These are phyloP conservation scores for Bucco capensis DNA, from an alignment of 2,113 vertebrate species.

Conservation along the genomic window DNA sequence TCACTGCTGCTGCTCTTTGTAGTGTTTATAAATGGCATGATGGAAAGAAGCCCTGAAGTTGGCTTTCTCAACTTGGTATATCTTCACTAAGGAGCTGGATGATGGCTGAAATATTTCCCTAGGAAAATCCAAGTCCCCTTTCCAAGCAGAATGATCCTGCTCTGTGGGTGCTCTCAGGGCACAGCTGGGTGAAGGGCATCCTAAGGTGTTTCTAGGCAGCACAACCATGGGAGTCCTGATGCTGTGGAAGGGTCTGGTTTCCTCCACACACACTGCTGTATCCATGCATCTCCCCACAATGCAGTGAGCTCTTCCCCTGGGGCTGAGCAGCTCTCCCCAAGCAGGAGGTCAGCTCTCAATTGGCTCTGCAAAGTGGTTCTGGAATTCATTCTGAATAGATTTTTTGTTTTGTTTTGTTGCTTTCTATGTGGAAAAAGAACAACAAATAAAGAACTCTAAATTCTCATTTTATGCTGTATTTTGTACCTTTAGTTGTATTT, in stretches of 20 bases:
- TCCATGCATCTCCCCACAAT: conserved; percentile 15
- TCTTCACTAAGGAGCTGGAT: neutral
- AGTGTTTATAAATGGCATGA: conserved; percentile 27
- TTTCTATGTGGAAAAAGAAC: conserved; percentile 61
- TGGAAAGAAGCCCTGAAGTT: neutral
- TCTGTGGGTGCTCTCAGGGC: neutral
- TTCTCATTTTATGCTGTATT: conserved; percentile 80
- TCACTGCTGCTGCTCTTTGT: neutral
- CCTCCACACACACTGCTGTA: conserved; percentile 40
- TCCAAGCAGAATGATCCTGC: too few relatives aligned
- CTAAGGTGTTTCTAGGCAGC: neutral
- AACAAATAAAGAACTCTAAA: conserved; percentile 62
- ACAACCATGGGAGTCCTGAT: neutral
- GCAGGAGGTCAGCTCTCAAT: conserved; percentile 5
- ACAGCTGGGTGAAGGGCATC: conserved; percentile 5
- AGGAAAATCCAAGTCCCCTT: neutral
- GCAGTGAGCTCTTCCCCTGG: neutral
- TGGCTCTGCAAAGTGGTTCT: conserved; percentile 62
- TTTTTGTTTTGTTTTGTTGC: conserved; percentile 65
- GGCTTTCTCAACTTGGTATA: neutral
- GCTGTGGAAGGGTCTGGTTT: conserved; percentile 1
- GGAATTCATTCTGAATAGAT: conserved; percentile 55
- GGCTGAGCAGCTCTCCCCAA: conserved; percentile 39
- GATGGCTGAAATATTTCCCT: neutral
- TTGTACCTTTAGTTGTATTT: conserved; percentile 80